phyloP scores from a whole-genome alignment of 2,888 invertebrate species.

The Spilarctia lutea region DNA sequence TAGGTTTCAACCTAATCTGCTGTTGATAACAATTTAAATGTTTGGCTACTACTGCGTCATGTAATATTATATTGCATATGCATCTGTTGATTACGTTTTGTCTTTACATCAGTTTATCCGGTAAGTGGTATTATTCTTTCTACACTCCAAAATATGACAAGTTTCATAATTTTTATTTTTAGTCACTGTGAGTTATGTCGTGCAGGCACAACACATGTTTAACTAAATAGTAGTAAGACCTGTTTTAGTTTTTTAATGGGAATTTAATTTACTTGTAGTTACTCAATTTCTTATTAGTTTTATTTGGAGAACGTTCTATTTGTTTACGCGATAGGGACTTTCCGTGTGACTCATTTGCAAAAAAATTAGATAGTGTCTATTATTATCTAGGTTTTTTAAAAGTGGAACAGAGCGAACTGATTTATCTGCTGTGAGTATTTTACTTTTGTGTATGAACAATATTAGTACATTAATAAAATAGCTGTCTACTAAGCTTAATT shows the following conservation, averaged over 20 bases:
- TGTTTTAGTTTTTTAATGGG: slow-evolving; percentile 16
- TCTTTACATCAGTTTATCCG: slow-evolving; percentile 32
- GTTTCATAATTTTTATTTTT: slow-evolving; percentile 55
- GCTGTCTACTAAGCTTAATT: background rate
- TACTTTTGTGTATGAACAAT: background rate
- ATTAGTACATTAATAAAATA: background rate
- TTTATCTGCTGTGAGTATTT: slow-evolving; percentile 1
- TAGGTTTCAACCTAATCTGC: slow-evolving; percentile 22
- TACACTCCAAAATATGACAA: slow-evolving; percentile 43
- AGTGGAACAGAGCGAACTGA: slow-evolving; percentile 1
- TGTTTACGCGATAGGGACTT: slow-evolving; percentile 28
- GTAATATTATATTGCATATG: slow-evolving; percentile 25
- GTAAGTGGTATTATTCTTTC: slow-evolving; percentile 47
- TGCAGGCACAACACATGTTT: slow-evolving; percentile 12
- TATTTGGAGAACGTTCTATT: slow-evolving; percentile 6
- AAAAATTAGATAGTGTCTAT: slow-evolving; percentile 10
- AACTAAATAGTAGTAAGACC: slow-evolving; percentile 21
- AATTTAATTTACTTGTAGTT: slow-evolving; percentile 6
- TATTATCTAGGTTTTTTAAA: background rate
- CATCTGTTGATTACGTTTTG: slow-evolving; percentile 25
- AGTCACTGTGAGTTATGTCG: slow-evolving; percentile 44
- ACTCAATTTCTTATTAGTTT: background rate
- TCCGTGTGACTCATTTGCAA: slow-evolving; percentile 25
- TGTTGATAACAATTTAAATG: slow-evolving; percentile 28
- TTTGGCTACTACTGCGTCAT: slow-evolving; percentile 28